A percentile compares a stretch with the other conserved stretches of the same genome.
Evolutionary conservation across 2,797 vertebrate genomes (phyloP).

Genomic region (Novumbra hubbsi): DNA sequence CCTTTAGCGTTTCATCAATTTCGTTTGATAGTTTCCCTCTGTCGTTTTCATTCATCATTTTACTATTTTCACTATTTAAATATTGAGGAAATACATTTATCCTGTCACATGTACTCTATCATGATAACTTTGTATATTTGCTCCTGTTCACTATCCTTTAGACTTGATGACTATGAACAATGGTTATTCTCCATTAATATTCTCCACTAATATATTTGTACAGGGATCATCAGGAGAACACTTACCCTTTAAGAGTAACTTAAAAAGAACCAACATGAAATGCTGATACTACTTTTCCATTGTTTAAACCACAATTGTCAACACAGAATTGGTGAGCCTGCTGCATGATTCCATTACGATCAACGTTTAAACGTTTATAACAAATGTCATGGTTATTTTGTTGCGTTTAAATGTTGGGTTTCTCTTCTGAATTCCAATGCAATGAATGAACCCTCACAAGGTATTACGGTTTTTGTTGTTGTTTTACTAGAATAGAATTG

Average conservation of each 20-base stretch:
- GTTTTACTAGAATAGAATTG: slow-evolving; percentile 43
- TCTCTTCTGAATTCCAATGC: slow-evolving; percentile 48
- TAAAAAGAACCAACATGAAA: slow-evolving; percentile 24
- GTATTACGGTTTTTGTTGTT: slow-evolving; percentile 39
- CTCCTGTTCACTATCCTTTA: slow-evolving; percentile 33
- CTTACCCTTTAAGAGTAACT: slow-evolving; percentile 50
- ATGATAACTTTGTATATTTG: slow-evolving; percentile 31
- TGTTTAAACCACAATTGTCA: slow-evolving; percentile 36
- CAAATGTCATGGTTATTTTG: slow-evolving; percentile 20
- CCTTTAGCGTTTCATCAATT: neutral
- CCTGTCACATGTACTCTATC: neutral
- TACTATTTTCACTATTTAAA: neutral
- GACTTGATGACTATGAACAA: slow-evolving; percentile 37
- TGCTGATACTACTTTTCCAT: slow-evolving; percentile 41
- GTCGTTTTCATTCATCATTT: neutral
- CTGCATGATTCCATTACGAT: slow-evolving; percentile 54
- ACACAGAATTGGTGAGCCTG: slow-evolving; percentile 29
- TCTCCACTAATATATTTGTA: slow-evolving; percentile 41
- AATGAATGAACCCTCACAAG: slow-evolving; percentile 30
- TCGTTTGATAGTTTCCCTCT: slow-evolving; percentile 9
- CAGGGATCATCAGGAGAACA: slow-evolving; percentile 44
- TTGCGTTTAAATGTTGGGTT: slow-evolving; percentile 34
- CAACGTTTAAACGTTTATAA: slow-evolving; percentile 41
- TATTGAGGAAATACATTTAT: neutral
- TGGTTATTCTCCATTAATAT: slow-evolving; percentile 41